Base-by-base conservation (phyloP, 2,113 vertebrate species). In the Lycocorax pyrrhopterus region DNA sequence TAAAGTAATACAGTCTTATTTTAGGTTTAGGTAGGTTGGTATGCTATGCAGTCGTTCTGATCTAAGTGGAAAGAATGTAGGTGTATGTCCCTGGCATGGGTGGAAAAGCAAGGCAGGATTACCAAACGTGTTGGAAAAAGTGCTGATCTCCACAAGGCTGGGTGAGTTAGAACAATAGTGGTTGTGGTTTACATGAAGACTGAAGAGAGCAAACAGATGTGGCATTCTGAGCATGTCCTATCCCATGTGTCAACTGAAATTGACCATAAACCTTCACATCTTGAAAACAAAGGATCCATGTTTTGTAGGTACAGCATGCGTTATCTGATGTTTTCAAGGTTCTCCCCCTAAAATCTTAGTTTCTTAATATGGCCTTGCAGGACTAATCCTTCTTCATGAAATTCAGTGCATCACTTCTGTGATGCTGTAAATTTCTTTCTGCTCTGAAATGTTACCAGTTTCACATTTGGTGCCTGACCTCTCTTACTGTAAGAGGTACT, bases 41-140 rank as follows among this genome's bases (percentile, higher is more conserved):
- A 29, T 62, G 63, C 51, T 13, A 11, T n/a, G 46, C 19, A 80
- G 79, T 92, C 33, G 33, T 74, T 91, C 43, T 91, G 35, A 83
- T 79, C 27, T 87, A 88, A 93, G 27, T 90, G 89, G 47, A 73
- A 96, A 86, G 71, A 90, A 59, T 49, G 87, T 89, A 88, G 91
- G 47, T 90, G 47, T 77, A 47, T 74, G 47, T 84, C 59, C 47
- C 63, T 91, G 81, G 22, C 60, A 35, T 9, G 55, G 37, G 53
- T 90, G 82, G 52, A 88, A 94, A 64, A 90, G 85, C 39, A 71
- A 85, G 39, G 27, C 87, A 91, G 55, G 64, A 59, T 94, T 94
- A 83, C 55, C 19, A 41, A 53, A 82, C 0, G 0, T 26, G 19
- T 76, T 91, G 78, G 71, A 80, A 87, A 73, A 91, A 85, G 46